These are phyloP conservation scores for Yponomeuta sedellus DNA, from an alignment of 2,888 invertebrate genomes.

Conservation along the genomic window DNA sequence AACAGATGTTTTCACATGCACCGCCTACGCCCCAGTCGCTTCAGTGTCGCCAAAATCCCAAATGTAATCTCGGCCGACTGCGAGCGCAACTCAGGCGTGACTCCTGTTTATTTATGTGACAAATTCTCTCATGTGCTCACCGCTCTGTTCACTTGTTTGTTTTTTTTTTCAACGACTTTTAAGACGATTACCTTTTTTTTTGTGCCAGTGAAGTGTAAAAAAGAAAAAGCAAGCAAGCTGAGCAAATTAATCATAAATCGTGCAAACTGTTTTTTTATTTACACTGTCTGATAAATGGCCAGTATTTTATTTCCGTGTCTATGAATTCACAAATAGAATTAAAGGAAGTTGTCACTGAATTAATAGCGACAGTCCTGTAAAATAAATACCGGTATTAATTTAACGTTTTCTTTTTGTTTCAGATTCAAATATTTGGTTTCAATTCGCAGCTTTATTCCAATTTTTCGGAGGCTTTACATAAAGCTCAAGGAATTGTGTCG, in stretches of 20 bases:
- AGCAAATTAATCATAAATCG: not conserved
- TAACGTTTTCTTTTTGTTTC: slow-evolving; percentile 59
- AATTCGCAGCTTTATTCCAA: slow-evolving; percentile 98
- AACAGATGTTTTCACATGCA: slow-evolving; percentile 72
- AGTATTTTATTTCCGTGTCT: slow-evolving; percentile 2
- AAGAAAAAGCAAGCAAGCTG: not conserved
- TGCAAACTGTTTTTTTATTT: not conserved
- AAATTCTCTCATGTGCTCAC: slow-evolving; percentile 63
- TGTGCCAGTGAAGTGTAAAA: not conserved
- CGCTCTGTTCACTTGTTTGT: slow-evolving; percentile 37
- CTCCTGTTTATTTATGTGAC: slow-evolving; percentile 73
- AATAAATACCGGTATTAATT: slow-evolving; percentile 3
- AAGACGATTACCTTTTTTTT: slow-evolving; percentile 17
- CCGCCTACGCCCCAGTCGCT: slow-evolving; percentile 27
- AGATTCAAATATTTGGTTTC: slow-evolving; percentile 99
- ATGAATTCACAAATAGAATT: slow-evolving; percentile 10
- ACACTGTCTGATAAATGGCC: not conserved
- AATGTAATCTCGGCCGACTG: slow-evolving; percentile 68
- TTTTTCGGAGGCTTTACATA: slow-evolving; percentile 94
- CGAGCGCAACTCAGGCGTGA: slow-evolving; percentile 58
- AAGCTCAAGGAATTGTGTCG: slow-evolving; percentile 96
- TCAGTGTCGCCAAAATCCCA: slow-evolving; percentile 56
- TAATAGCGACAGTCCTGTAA: not conserved
- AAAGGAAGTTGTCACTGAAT: slow-evolving; percentile 1
- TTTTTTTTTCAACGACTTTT: slow-evolving; percentile 28